Evolutionary conservation across 1,140 invertebrate genomes (phyloP).

Genomic region (Himalopsyche phryganea): DNA sequence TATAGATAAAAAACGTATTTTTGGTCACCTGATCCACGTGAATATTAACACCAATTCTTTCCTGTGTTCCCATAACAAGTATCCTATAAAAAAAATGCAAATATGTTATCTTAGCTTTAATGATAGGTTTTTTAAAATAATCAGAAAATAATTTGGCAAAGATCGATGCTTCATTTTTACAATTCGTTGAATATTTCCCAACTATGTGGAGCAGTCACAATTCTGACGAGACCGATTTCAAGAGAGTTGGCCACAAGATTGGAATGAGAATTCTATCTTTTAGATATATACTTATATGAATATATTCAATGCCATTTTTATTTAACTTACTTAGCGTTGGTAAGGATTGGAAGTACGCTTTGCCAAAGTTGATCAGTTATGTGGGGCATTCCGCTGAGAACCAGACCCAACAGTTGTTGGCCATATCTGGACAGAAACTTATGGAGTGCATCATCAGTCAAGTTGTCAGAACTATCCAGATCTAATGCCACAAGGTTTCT

Average conservation of each 20-base stretch:
- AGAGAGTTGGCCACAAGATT: no score
- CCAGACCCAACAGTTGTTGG: constrained; percentile 80
- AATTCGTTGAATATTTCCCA: not conserved
- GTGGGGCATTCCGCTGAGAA: constrained; percentile 93
- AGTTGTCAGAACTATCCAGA: constrained; percentile 91
- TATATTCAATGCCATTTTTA: no score
- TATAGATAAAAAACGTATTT: no score
- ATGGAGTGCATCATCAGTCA: constrained; percentile 87
- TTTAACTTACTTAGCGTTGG: constrained; percentile 77
- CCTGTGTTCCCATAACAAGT: constrained; percentile 93
- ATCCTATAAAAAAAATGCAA: constrained; percentile 63
- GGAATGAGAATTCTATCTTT: no score
- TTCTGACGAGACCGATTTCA: not conserved
- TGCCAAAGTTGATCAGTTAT: constrained; percentile 97
- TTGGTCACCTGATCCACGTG: constrained; percentile 81
- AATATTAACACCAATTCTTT: constrained; percentile 93
- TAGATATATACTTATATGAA: no score
- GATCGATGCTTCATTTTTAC: not conserved
- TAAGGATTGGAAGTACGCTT: constrained; percentile 82
- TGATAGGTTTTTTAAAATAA: no score
- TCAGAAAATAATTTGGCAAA: no score
- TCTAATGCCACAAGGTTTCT: constrained; percentile 84
- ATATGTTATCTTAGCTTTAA: no score
- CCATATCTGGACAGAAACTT: constrained; percentile 90
- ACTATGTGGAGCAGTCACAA: not conserved